Evolutionary conservation across 2,888 invertebrate species (phyloP).

Genomic region (Rhagonycha fulva): DNA sequence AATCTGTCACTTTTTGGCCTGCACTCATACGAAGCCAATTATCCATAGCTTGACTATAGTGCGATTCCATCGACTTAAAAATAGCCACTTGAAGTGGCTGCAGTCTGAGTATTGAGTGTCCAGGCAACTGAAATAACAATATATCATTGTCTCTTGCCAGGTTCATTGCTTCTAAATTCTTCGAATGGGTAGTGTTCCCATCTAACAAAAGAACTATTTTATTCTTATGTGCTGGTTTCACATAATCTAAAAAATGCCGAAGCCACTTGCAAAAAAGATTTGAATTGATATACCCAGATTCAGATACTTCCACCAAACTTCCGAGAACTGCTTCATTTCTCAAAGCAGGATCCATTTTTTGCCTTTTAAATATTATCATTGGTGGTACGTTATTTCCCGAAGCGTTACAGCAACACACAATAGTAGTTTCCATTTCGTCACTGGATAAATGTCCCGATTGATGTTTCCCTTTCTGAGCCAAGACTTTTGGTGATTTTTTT

Average conservation of each 20-base stretch:
- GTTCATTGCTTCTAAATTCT: slow-evolving; percentile 36
- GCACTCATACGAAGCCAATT: neutral
- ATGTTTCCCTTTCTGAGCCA: slow-evolving; percentile 30
- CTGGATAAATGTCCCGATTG: slow-evolving; percentile 32
- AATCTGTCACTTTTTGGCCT: neutral
- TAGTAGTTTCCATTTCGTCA: slow-evolving; percentile 36
- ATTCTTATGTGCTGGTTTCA: slow-evolving; percentile 30
- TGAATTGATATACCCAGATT: slow-evolving; percentile 36
- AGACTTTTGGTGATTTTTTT: slow-evolving; percentile 27
- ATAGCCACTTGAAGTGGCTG: slow-evolving; percentile 5
- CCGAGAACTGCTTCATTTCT: slow-evolving; percentile 7
- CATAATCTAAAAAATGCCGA: slow-evolving; percentile 45
- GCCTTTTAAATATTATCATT: slow-evolving; percentile 36
- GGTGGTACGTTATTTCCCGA: slow-evolving; percentile 35
- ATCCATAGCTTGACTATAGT: neutral
- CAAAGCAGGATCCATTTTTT: slow-evolving; percentile 21
- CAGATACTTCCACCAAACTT: slow-evolving; percentile 16
- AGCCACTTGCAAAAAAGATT: slow-evolving; percentile 36
- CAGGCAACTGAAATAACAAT: slow-evolving; percentile 36
- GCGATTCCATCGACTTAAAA: neutral
- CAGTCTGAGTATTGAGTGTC: slow-evolving; percentile 37
- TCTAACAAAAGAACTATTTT: slow-evolving; percentile 39
- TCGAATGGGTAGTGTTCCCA: slow-evolving; percentile 39
- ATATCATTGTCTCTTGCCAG: slow-evolving; percentile 34
- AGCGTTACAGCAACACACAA: slow-evolving; percentile 33